These are phyloP conservation scores for Dasyprocta punctata DNA, from an alignment of 2,113 vertebrate genomes.

Conservation along the genomic window DNA sequence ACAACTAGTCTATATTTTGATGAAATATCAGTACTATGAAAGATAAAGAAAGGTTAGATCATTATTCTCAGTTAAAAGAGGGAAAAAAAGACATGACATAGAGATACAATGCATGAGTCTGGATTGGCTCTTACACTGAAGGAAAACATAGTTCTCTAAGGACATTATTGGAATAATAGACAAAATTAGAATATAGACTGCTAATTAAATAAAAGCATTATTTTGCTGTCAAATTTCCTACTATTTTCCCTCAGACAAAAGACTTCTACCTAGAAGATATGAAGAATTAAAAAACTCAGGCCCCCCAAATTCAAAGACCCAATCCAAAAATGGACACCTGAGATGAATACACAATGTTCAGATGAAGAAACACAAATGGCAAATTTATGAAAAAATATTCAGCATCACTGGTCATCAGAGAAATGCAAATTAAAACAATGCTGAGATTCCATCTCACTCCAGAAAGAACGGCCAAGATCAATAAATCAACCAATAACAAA, in stretches of 20 bases:
- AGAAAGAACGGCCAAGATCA: no score
- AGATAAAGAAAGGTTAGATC: not conserved
- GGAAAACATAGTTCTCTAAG: not conserved
- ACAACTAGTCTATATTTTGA: not conserved
- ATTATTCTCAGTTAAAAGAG: not conserved
- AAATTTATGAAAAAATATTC: no score
- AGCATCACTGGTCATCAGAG: no score
- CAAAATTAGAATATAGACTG: conserved; percentile 15
- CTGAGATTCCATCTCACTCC: no score
- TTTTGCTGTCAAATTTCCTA: not conserved
- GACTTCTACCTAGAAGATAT: no score
- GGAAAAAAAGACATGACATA: not conserved
- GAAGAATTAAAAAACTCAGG: no score
- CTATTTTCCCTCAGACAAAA: not conserved
- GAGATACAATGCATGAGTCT: not conserved
- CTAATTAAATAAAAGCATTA: conserved; percentile 13
- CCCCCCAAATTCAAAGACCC: no score
- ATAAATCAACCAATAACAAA: no score
- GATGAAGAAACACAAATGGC: no score
- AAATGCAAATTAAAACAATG: no score
- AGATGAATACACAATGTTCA: no score
- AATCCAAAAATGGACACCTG: no score
- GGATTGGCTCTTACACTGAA: not conserved
- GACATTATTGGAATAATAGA: not conserved
- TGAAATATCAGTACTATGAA: conserved; percentile 18